phyloP scores from a whole-genome alignment of 2,888 invertebrate species.

The Drosophila koepferae region DNA sequence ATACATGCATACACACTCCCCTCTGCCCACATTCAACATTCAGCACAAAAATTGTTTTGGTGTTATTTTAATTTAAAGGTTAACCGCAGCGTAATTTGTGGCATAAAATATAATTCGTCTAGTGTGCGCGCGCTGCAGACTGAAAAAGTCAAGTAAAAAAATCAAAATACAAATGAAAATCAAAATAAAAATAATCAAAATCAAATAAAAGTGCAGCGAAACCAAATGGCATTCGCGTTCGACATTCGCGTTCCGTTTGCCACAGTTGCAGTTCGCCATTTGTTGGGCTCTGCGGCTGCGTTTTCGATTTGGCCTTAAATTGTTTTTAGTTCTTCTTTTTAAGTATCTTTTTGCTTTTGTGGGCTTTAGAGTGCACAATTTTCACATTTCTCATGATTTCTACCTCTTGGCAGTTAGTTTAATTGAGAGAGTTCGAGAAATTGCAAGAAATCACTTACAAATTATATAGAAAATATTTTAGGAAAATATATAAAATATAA shows the following conservation, averaged over 20 bases:
- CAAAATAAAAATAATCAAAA: constrained; percentile 31
- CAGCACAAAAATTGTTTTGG: constrained; percentile 77
- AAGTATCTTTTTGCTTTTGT: constrained; percentile 32
- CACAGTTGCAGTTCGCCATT: constrained; percentile 41
- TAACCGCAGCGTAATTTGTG: constrained; percentile 83
- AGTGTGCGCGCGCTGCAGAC: constrained; percentile 45
- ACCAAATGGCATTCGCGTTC: constrained; percentile 53
- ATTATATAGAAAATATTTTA: background rate
- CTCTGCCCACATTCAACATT: constrained; percentile 55
- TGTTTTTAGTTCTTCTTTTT: background rate
- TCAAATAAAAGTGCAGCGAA: constrained; percentile 23
- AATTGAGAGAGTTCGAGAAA: background rate
- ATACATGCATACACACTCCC: background rate
- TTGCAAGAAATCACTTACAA: background rate
- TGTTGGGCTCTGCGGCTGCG: constrained; percentile 41
- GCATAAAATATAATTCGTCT: constrained; percentile 82
- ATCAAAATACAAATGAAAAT: constrained; percentile 39
- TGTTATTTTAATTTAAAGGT: constrained; percentile 83
- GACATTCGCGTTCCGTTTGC: constrained; percentile 15
- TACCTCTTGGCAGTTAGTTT: background rate
- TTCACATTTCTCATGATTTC: constrained; percentile 7
- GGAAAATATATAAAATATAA: background rate
- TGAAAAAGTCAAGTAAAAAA: constrained; percentile 29
- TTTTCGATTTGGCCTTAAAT: constrained; percentile 57
- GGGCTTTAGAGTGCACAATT: constrained; percentile 19